Conservation (phyloP, 2,888 invertebrate species). For the Coleophora deauratella region DNA sequence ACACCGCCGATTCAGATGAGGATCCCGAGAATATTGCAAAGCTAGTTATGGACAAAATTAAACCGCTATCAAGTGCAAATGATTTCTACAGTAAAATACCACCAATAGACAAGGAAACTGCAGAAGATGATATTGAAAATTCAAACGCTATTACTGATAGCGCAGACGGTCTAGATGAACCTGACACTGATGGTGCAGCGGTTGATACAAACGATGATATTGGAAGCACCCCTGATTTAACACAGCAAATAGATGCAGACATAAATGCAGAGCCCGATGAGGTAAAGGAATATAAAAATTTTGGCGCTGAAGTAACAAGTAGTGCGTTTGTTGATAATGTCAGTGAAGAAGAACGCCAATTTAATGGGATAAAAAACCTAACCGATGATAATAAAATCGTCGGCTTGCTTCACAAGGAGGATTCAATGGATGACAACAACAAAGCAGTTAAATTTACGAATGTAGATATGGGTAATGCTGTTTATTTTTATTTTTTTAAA, state of each 20-base stretch:
- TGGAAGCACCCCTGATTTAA: no score
- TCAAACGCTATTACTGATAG: no score
- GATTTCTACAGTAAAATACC: background rate
- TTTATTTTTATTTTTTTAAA: constrained; percentile 19
- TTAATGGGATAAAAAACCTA: constrained; percentile 1
- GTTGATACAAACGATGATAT: no score
- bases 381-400: background rate
- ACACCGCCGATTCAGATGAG: no score
- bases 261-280: constrained; percentile 2
- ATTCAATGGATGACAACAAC: constrained; percentile 29
- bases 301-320: constrained; percentile 15
- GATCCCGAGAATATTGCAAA: no score
- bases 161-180: no score
- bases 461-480: constrained; percentile 43
- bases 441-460: constrained; percentile 52
- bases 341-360: background rate
- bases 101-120: no score
- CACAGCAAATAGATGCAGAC: background rate
- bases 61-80: no score
- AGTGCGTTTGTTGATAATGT: constrained; percentile 9
- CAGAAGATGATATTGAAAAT: no score
- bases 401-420: constrained; percentile 12
- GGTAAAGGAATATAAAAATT: constrained; percentile 15
- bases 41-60: no score
- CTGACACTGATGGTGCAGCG: no score